These are phyloP conservation scores for Ctenicera cuprea DNA, from an alignment of 2,888 invertebrate species.

Conservation along the genomic window DNA sequence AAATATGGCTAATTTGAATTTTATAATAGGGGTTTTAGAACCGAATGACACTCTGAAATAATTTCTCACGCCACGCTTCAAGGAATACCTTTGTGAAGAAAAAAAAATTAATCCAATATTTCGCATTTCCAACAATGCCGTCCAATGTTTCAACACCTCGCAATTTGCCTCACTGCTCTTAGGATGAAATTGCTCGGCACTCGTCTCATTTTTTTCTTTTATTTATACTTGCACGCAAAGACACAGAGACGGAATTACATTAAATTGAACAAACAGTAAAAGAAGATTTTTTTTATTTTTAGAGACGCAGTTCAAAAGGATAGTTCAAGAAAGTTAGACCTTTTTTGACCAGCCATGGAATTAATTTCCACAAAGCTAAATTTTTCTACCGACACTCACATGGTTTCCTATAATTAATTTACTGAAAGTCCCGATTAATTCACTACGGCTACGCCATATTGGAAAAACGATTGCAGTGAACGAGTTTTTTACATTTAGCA, in stretches of 20 bases:
- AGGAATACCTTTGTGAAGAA: constrained; percentile 9
- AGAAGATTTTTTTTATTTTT: too few species aligned
- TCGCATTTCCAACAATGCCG: not conserved
- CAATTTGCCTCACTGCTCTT: constrained; percentile 10
- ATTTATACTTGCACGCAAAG: not conserved
- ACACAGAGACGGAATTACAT: not conserved
- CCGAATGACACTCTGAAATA: constrained; percentile 16
- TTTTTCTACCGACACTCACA: too few species aligned
- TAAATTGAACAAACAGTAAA: not conserved
- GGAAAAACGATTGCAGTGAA: too few species aligned
- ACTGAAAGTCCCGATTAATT: too few species aligned
- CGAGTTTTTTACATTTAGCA: too few species aligned
- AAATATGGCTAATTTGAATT: constrained; percentile 43
- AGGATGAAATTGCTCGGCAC: not conserved
- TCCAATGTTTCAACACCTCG: constrained; percentile 16
- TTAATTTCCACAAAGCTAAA: too few species aligned
- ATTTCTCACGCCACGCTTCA: constrained; percentile 13
- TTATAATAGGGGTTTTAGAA: constrained; percentile 23
- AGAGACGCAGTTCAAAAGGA: too few species aligned
- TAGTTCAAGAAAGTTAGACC: too few species aligned
- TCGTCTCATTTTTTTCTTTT: not conserved
- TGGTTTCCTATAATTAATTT: too few species aligned
- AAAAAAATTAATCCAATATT: constrained; percentile 7
- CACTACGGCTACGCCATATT: too few species aligned
- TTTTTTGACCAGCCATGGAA: too few species aligned